These are phyloP conservation scores for Megalurothrips usitatus DNA, from an alignment of 2,888 invertebrate species.

Conservation along the genomic window DNA sequence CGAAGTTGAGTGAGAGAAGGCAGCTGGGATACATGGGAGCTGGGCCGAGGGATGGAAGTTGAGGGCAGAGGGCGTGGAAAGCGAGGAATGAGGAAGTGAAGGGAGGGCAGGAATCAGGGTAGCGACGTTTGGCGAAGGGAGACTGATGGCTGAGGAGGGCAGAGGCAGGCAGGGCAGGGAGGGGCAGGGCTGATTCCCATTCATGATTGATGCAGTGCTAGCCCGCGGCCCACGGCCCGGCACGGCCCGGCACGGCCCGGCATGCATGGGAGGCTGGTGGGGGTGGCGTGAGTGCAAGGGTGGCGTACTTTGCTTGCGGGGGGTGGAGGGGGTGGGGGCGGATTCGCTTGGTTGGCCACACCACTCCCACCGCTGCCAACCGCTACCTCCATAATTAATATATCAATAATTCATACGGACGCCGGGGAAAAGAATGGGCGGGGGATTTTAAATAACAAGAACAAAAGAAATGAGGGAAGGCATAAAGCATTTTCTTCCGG, in stretches of 20 bases:
- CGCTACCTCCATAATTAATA: constrained; percentile 8
- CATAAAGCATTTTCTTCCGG: neutral
- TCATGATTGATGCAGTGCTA: constrained; percentile 13
- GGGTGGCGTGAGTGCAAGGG: neutral
- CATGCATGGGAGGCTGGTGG: neutral
- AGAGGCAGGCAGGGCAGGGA: neutral
- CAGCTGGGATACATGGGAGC: too few relatives aligned
- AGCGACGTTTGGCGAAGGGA: too few relatives aligned
- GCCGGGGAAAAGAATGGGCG: constrained; percentile 5
- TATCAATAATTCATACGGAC: constrained; percentile 4
- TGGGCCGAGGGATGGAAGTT: too few relatives aligned
- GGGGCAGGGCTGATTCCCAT: constrained; percentile 1
- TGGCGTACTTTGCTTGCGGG: neutral
- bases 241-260: neutral
- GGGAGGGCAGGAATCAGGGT: too few relatives aligned
- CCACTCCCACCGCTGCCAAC: neutral
- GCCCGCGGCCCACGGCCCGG: neutral
- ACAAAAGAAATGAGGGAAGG: neutral
- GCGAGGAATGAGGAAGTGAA: too few relatives aligned
- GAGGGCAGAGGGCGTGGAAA: too few relatives aligned
- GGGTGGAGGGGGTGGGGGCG: too few relatives aligned
- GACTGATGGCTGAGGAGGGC: neutral
- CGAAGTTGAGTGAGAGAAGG: too few relatives aligned
- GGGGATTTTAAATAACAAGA: constrained; percentile 9
- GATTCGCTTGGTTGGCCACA: too few relatives aligned